These are phyloP conservation scores for Gallinago media DNA, from an alignment of 2,113 vertebrate species.

Conservation along the genomic window DNA sequence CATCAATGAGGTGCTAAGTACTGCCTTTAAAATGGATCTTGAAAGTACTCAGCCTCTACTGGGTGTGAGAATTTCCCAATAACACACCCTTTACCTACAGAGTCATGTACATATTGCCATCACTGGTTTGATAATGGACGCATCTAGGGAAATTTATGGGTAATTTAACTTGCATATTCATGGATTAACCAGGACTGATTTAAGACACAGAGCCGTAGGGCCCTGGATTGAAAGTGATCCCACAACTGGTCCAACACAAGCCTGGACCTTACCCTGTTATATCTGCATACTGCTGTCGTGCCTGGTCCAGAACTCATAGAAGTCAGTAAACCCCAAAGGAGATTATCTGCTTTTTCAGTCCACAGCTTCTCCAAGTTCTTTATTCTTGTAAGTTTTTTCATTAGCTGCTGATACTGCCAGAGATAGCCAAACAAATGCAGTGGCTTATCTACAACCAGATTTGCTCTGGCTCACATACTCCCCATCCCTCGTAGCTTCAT, in stretches of 20 bases:
- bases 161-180: not conserved
- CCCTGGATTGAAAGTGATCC: not conserved
- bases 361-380: rapidly evolving
- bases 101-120: not conserved
- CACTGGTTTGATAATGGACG: not conserved
- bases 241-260: not conserved
- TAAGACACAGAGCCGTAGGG: not conserved
- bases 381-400: not conserved
- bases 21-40: not conserved
- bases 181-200: not conserved
- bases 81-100: not conserved
- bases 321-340: not conserved
- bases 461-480: not conserved
- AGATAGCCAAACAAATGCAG: not conserved
- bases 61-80: not conserved
- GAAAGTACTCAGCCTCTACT: not conserved
- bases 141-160: not conserved
- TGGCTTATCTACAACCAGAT: not conserved
- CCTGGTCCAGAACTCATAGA: not conserved
- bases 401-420: not conserved
- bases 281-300: not conserved
- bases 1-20: not conserved
- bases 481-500: not conserved
- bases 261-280: not conserved
- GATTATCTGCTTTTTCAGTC: not conserved